phyloP scores from a whole-genome alignment of 2,888 invertebrate species.

The Eupithecia pulchellata region DNA sequence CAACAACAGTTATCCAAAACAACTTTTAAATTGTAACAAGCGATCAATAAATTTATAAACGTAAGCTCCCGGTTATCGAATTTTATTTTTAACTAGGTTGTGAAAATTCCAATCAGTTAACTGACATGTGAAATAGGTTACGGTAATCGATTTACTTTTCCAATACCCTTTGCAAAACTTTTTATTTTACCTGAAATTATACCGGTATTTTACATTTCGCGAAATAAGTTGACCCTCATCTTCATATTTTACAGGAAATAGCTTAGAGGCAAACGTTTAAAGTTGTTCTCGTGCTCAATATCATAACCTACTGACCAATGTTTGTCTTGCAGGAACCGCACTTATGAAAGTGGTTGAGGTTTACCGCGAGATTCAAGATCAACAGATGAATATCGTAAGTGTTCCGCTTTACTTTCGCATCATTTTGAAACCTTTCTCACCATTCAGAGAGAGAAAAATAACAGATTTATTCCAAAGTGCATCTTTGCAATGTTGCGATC shows the following conservation, averaged over 20 bases:
- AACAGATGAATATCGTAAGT: conserved; percentile 98
- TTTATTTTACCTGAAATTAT: not conserved
- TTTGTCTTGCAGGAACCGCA: conserved; percentile 89
- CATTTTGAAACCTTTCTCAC: not conserved
- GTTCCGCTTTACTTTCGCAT: conserved; percentile 10
- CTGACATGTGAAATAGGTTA: conserved; percentile 18
- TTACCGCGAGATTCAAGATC: conserved; percentile 96
- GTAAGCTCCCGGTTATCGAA: not conserved
- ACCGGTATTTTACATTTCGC: not conserved
- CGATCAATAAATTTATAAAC: not conserved
- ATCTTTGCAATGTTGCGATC: not conserved
- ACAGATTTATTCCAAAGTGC: not conserved
- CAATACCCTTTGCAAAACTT: conserved; percentile 10
- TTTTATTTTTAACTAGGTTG: conserved; percentile 6
- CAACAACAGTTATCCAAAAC: not conserved
- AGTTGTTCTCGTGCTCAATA: conserved; percentile 6
- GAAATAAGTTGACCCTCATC: not conserved
- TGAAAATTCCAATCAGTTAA: conserved; percentile 16
- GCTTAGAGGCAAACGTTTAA: not conserved
- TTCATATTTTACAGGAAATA: not conserved
- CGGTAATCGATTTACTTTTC: conserved; percentile 11
- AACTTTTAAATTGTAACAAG: not conserved
- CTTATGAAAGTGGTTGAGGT: conserved; percentile 97
- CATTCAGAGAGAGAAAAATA: not conserved
- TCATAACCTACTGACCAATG: conserved; percentile 37